These are phyloP conservation scores for Drosophila nigricruria DNA, from an alignment of 2,888 invertebrate species.

Conservation along the genomic window DNA sequence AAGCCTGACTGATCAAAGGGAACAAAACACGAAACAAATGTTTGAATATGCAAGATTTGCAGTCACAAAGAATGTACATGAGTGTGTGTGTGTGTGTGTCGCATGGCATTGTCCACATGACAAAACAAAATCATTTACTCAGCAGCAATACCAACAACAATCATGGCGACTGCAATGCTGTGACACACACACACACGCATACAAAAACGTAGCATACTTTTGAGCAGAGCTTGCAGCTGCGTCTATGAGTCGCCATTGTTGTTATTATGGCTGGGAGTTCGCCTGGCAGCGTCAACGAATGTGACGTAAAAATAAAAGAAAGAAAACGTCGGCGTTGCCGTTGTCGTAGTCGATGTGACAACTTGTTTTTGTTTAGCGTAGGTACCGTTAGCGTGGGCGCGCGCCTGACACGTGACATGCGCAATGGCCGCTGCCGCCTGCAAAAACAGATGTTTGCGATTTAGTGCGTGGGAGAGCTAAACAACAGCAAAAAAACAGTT, in stretches of 20 bases:
- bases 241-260: slow-evolving; percentile 41
- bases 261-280: slow-evolving; percentile 50
- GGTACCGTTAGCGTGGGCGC: slow-evolving; percentile 49
- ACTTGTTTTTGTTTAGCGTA: slow-evolving; percentile 76
- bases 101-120: slow-evolving; percentile 52
- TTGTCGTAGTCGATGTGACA: slow-evolving; percentile 40
- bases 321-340: slow-evolving; percentile 26
- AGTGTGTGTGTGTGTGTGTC: slow-evolving; percentile 12
- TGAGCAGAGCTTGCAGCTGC: slow-evolving; percentile 39
- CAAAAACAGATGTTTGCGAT: slow-evolving; percentile 68
- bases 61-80: neutral
- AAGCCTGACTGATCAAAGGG: slow-evolving; percentile 26
- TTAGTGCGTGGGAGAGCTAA: slow-evolving; percentile 43
- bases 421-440: slow-evolving; percentile 51
- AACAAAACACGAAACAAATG: slow-evolving; percentile 13
- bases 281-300: slow-evolving; percentile 29
- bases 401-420: slow-evolving; percentile 55
- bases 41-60: slow-evolving; percentile 9
- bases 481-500: slow-evolving; percentile 2
- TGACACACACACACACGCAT: slow-evolving; percentile 26
- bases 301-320: slow-evolving; percentile 55
- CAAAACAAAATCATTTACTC: slow-evolving; percentile 52
- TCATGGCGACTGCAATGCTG: slow-evolving; percentile 42
- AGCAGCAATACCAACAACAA: slow-evolving; percentile 29
- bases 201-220: slow-evolving; percentile 60